Evolutionary conservation across 2,888 invertebrate genomes (phyloP).

Genomic region (Eupsilia transversa): DNA sequence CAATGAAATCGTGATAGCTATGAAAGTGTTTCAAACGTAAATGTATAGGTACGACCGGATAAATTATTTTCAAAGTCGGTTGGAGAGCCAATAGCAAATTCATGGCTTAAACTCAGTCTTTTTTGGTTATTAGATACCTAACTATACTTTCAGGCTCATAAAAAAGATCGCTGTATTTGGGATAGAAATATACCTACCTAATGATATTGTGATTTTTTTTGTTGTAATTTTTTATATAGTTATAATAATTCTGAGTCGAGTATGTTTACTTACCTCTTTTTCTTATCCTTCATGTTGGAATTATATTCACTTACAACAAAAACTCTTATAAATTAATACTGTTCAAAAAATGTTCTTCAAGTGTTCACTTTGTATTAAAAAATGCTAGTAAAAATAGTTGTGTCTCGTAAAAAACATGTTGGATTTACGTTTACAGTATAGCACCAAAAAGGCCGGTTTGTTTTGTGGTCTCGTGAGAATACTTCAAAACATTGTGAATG

Average conservation of each 20-base stretch:
- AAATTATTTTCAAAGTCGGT: conserved; percentile 20
- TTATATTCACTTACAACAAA: conserved; percentile 57
- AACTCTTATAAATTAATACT: conserved; percentile 57
- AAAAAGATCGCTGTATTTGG: neutral
- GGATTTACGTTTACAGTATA: conserved; percentile 56
- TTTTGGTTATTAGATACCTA: neutral
- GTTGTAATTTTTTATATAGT: no score
- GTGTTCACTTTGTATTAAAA: conserved; percentile 39
- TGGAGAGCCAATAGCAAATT: neutral
- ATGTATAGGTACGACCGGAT: neutral
- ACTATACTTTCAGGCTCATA: neutral
- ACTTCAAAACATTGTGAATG: conserved; percentile 79
- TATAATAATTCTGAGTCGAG: neutral
- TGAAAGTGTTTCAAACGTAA: conserved; percentile 30
- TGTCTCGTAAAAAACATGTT: conserved; percentile 45
- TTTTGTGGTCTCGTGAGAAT: conserved; percentile 66
- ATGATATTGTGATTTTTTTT: neutral
- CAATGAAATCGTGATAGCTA: conserved; percentile 25
- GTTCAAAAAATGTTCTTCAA: conserved; percentile 51
- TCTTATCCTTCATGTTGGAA: conserved; percentile 80
- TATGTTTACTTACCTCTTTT: conserved; percentile 74
- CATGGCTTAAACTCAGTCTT: conserved; percentile 18
- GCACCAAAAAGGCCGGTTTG: conserved; percentile 72
- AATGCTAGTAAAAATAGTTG: conserved; percentile 42
- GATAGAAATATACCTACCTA: neutral